Percentiles rank a stretch among this genome's conserved stretches.
Evolutionary conservation across 1,140 invertebrate genomes (phyloP).

Genomic region (Nebria ingens): DNA sequence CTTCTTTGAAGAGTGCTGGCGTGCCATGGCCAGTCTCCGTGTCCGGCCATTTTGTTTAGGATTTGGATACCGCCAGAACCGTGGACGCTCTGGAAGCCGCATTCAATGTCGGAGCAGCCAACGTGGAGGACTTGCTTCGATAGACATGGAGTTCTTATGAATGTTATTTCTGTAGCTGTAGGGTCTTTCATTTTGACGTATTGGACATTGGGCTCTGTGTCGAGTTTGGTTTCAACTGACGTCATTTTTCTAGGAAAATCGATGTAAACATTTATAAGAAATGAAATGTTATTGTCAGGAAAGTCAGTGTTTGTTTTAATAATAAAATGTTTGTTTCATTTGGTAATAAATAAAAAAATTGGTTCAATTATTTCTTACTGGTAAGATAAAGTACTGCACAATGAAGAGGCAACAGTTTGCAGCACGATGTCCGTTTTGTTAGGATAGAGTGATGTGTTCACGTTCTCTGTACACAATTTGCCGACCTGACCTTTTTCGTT

Average conservation of each 20-base stretch:
- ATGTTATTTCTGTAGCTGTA: slow-evolving; percentile 66
- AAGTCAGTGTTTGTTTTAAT: no score
- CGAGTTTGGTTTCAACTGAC: slow-evolving; percentile 28
- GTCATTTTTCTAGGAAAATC: slow-evolving; percentile 29
- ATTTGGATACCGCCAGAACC: slow-evolving; percentile 38
- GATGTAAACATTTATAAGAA: no score
- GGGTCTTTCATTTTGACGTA: slow-evolving; percentile 74
- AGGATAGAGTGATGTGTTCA: slow-evolving; percentile 43
- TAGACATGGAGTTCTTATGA: slow-evolving; percentile 61
- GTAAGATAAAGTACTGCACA: slow-evolving; percentile 64
- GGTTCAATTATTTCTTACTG: slow-evolving; percentile 46
- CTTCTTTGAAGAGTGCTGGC: slow-evolving; percentile 69
- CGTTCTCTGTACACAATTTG: slow-evolving; percentile 68
- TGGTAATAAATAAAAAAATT: no score
- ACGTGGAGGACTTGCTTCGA: slow-evolving; percentile 71
- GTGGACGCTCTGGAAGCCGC: slow-evolving; percentile 60
- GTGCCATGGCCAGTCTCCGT: slow-evolving; percentile 86
- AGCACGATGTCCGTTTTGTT: slow-evolving; percentile 43
- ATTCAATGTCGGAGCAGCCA: slow-evolving; percentile 65
- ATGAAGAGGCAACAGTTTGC: slow-evolving; percentile 58
- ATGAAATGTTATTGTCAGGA: no score
- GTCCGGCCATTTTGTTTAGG: slow-evolving; percentile 55
- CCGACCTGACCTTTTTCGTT: slow-evolving; percentile 70
- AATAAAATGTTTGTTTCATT: slow-evolving; percentile 11
- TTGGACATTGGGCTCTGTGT: slow-evolving; percentile 28